A percentile compares a stretch with the other conserved stretches of the same genome.
Conservation (phyloP, 2,113 vertebrate species). For the Scomber colias region DNA sequence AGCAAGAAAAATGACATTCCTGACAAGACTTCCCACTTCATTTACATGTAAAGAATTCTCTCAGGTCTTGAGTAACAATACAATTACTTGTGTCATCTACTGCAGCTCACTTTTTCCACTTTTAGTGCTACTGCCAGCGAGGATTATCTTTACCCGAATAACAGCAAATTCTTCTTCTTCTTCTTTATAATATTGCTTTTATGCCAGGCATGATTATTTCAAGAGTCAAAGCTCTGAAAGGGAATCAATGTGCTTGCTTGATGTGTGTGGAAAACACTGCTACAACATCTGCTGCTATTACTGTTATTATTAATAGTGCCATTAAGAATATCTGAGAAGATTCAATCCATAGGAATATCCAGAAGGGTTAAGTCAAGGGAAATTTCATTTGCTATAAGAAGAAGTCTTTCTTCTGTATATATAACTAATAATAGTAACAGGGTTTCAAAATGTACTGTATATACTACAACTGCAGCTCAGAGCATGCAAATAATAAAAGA, state of each 20-base stretch:
- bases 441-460: neutral
- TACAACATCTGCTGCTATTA: neutral
- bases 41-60: constrained; percentile 12
- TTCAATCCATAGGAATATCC: too few relatives aligned
- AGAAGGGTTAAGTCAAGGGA: too few relatives aligned
- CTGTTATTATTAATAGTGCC: neutral
- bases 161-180: neutral
- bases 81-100: constrained; percentile 26
- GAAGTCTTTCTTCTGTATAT: too few relatives aligned
- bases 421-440: too few relatives aligned
- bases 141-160: neutral
- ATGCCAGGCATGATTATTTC: neutral
- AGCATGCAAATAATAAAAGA: neutral
- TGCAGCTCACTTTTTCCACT: neutral
- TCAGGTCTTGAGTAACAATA: constrained; percentile 13
- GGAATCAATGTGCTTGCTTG: neutral
- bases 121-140: neutral
- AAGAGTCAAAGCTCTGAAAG: neutral
- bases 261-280: neutral
- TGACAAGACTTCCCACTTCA: neutral
- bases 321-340: too few relatives aligned
- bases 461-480: too few relatives aligned
- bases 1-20: neutral
- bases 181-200: constrained; percentile 2
- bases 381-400: too few relatives aligned